Conservation (phyloP, 2,113 vertebrate species). For the Amazona guildingii region DNA sequence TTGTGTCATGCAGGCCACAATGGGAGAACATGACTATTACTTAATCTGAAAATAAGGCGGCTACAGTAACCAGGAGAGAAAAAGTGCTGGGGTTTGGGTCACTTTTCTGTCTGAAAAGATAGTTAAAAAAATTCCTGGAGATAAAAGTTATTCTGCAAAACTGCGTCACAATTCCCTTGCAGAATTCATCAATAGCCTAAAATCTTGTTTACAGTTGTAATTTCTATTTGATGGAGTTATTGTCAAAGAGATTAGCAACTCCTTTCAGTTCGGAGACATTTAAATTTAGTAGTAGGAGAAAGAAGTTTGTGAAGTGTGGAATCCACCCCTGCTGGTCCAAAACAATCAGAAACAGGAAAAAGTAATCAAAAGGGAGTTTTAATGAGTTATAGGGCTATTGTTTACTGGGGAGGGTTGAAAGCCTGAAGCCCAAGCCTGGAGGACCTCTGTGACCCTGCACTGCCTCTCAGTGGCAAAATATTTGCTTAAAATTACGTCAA, state of each 20-base stretch:
- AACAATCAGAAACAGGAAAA: conserved; percentile 90
- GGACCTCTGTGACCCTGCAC: conserved; percentile 69
- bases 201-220: conserved; percentile 32
- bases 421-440: conserved; percentile 35
- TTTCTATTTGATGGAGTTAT: neutral
- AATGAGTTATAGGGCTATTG: conserved; percentile 85
- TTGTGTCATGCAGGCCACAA: neutral
- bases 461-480: conserved; percentile 72
- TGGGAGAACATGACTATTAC: neutral
- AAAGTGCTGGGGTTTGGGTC: neutral
- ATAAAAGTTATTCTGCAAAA: neutral
- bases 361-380: conserved; percentile 84
- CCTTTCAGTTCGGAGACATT: conserved; percentile 67
- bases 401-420: conserved; percentile 70
- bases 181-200: neutral
- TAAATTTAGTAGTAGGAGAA: conserved; percentile 82
- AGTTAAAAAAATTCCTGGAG: neutral
- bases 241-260: neutral
- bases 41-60: neutral
- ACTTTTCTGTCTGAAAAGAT: neutral
- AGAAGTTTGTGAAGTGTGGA: conserved; percentile 70
- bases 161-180: neutral
- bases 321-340: conserved; percentile 73
- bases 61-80: neutral
- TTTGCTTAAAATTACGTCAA: conserved; percentile 75